phyloP scores from a whole-genome alignment of 2,888 invertebrate genomes.

The Latheticus oryzae region DNA sequence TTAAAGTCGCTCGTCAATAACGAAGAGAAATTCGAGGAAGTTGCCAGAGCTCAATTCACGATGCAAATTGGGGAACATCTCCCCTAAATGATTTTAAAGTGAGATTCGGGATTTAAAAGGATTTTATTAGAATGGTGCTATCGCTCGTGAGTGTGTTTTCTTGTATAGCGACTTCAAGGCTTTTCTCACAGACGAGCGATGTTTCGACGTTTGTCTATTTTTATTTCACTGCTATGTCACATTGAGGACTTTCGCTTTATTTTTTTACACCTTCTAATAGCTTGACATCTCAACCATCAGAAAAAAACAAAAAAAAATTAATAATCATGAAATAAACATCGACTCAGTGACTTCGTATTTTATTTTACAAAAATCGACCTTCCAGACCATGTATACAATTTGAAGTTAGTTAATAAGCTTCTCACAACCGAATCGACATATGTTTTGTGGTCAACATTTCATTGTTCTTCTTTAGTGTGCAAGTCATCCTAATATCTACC shows the following conservation, averaged over 20 bases:
- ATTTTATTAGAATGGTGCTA: conserved; percentile 45
- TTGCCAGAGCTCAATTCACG: conserved; percentile 35
- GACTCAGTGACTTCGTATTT: too few species aligned
- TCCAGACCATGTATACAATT: too few species aligned
- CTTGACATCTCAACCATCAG: too few species aligned
- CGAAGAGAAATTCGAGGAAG: conserved; percentile 42
- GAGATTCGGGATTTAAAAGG: conserved; percentile 46
- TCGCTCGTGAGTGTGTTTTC: conserved; percentile 40
- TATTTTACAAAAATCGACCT: background rate
- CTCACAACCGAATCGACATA: conserved; percentile 15
- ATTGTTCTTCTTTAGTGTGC: conserved; percentile 22
- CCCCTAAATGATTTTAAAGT: conserved; percentile 58
- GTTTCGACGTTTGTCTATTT: conserved; percentile 27
- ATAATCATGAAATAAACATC: too few species aligned
- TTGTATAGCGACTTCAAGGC: conserved; percentile 29
- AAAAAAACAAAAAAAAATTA: too few species aligned
- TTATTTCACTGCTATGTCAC: conserved; percentile 21
- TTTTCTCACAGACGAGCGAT: conserved; percentile 12
- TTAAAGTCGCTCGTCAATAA: conserved; percentile 57
- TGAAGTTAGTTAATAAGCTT: background rate
- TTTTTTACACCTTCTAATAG: too few species aligned
- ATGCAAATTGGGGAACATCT: conserved; percentile 45
- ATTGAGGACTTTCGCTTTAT: too few species aligned
- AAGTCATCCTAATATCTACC: conserved; percentile 38
- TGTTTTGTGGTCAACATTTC: conserved; percentile 33